Conservation (phyloP, 2,888 invertebrate species). For the Polydrusus tereticollis region DNA sequence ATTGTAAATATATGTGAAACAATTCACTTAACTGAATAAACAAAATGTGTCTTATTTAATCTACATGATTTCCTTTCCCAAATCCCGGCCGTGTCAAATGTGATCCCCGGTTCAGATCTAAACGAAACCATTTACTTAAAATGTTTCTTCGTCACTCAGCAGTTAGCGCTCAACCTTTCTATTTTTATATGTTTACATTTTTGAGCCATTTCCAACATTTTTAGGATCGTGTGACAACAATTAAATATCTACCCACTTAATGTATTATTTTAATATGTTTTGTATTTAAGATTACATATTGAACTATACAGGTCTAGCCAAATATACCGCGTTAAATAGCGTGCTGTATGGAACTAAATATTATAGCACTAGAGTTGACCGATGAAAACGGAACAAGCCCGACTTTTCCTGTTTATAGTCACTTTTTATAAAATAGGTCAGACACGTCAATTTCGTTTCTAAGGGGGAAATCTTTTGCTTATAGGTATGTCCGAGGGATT, state of each 20-base stretch:
- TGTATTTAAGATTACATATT: no score
- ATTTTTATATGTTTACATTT: slow-evolving; percentile 18
- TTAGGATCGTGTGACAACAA: not conserved
- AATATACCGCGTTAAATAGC: no score
- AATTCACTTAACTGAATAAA: not conserved
- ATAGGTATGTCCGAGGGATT: no score
- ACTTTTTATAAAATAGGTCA: no score
- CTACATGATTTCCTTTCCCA: not conserved
- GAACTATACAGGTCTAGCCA: no score
- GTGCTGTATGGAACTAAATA: no score
- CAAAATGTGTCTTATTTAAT: not conserved
- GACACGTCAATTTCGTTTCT: no score
- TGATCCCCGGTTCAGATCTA: not conserved
- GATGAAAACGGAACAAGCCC: no score
- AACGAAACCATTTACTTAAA: not conserved
- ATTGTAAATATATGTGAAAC: no score
- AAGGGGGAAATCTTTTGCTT: no score
- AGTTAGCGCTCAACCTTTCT: not conserved
- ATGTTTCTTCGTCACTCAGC: slow-evolving; percentile 16
- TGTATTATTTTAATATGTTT: not conserved
- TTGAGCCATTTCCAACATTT: slow-evolving; percentile 22
- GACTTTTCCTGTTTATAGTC: no score
- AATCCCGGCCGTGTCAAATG: not conserved
- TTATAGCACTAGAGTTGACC: no score
- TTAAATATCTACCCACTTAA: not conserved